phyloP scores from a whole-genome alignment of 1,140 invertebrate species.

The Asobara japonica region DNA sequence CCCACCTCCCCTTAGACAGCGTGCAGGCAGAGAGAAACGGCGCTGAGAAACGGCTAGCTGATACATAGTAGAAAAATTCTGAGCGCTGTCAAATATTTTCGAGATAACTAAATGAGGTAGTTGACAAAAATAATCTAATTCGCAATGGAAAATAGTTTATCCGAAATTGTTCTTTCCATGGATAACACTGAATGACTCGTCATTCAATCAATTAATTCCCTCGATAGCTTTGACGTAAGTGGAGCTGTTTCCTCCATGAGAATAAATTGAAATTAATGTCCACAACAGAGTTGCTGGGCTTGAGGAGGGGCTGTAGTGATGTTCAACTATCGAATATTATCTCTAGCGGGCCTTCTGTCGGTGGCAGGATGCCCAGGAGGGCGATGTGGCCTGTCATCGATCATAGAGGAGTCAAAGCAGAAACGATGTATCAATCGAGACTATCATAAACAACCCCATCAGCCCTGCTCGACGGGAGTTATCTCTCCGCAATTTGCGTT shows the following conservation, averaged over 20 bases:
- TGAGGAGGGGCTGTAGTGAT: background rate
- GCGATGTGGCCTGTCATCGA: background rate
- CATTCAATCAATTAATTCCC: slow-evolving; percentile 17
- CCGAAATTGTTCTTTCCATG: too few species aligned
- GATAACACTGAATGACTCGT: background rate
- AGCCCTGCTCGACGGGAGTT: background rate
- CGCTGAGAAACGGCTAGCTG: too few species aligned
- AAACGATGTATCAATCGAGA: background rate
- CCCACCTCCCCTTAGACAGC: too few species aligned
- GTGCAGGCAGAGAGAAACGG: too few species aligned
- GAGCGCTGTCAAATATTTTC: too few species aligned
- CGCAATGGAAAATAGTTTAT: too few species aligned
- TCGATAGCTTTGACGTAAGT: background rate
- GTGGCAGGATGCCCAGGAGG: background rate
- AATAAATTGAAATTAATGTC: slow-evolving; percentile 28
- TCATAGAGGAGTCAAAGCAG: background rate
- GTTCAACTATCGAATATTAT: background rate
- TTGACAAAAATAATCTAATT: too few species aligned
- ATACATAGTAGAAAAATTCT: too few species aligned
- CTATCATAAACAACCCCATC: background rate
- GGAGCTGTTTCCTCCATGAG: slow-evolving; percentile 15
- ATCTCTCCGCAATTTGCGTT: background rate
- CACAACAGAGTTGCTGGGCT: background rate
- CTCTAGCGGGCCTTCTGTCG: background rate
- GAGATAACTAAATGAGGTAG: too few species aligned